Percentiles rank a stretch among this genome's conserved stretches.
Evolutionary conservation across 2,888 invertebrate species (phyloP).

Genomic region (Agrotis ipsilon): DNA sequence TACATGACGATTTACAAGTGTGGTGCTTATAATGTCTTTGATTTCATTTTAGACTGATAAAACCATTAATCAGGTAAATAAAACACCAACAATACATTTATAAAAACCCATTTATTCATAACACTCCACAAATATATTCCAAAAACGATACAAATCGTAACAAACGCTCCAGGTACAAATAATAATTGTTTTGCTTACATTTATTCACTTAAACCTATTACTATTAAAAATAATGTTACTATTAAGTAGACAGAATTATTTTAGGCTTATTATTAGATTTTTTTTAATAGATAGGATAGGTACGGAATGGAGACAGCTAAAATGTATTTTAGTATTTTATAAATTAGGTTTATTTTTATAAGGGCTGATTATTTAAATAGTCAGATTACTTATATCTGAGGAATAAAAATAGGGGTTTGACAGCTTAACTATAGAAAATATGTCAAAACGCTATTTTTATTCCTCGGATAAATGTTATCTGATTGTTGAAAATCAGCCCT

Average conservation of each 20-base stretch:
- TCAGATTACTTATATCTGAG: no score
- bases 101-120: slow-evolving; percentile 85
- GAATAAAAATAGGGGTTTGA: no score
- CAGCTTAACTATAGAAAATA: no score
- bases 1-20: no score
- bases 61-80: slow-evolving; percentile 8
- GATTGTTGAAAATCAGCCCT: no score
- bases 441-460: no score
- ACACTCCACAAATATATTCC: slow-evolving; percentile 82
- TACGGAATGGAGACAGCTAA: slow-evolving; percentile 7
- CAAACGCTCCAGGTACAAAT: slow-evolving; percentile 82
- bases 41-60: no score
- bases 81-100: slow-evolving; percentile 69
- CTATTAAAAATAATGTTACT: slow-evolving; percentile 24
- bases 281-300: slow-evolving; percentile 4
- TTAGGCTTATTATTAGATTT: slow-evolving; percentile 21
- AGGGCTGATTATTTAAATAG: no score
- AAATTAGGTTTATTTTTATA: neutral
- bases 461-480: no score
- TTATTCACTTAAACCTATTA: slow-evolving; percentile 34
- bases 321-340: slow-evolving; percentile 2
- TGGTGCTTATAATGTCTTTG: no score
- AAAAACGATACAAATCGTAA: slow-evolving; percentile 85
- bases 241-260: slow-evolving; percentile 23
- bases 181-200: slow-evolving; percentile 72